phyloP scores from a whole-genome alignment of 2,797 vertebrate species.

The Xenops minutus region DNA sequence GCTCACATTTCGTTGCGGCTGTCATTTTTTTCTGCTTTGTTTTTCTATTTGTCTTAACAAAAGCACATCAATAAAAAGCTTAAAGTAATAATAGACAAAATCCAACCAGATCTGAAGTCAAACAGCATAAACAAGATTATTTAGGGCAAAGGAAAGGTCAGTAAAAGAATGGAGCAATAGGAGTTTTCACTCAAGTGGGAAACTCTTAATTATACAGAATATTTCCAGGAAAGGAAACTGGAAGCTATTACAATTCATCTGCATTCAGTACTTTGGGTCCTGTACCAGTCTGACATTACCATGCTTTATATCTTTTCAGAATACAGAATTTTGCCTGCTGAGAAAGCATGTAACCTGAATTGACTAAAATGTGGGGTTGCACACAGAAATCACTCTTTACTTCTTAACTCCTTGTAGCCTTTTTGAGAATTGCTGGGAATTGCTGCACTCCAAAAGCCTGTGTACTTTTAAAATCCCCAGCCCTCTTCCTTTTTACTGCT shows the following conservation, averaged over 20 bases:
- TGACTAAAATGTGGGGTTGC: background rate
- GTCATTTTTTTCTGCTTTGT: too few species aligned
- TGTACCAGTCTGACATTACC: background rate
- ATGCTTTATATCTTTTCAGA: background rate
- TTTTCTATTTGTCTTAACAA: background rate
- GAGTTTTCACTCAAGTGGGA: constrained; percentile 7
- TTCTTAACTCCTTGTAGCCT: background rate
- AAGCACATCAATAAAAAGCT: background rate
- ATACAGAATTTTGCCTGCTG: constrained; percentile 7
- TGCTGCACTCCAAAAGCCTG: background rate
- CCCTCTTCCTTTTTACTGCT: background rate
- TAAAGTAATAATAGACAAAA: background rate
- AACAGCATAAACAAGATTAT: background rate
- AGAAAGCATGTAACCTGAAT: background rate
- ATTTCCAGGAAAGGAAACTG: background rate
- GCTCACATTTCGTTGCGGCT: background rate
- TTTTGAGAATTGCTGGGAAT: background rate
- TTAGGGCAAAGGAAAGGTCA: constrained; percentile 17
- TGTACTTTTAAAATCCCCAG: background rate
- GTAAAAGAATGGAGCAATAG: background rate
- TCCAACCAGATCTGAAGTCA: background rate
- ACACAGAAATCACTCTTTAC: background rate
- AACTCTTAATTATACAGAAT: constrained; percentile 7
- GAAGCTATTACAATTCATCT: background rate
- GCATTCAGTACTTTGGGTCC: background rate